Evolutionary conservation across 1,140 invertebrate genomes (phyloP).

Genomic region (Trypoxylus dichotomus): DNA sequence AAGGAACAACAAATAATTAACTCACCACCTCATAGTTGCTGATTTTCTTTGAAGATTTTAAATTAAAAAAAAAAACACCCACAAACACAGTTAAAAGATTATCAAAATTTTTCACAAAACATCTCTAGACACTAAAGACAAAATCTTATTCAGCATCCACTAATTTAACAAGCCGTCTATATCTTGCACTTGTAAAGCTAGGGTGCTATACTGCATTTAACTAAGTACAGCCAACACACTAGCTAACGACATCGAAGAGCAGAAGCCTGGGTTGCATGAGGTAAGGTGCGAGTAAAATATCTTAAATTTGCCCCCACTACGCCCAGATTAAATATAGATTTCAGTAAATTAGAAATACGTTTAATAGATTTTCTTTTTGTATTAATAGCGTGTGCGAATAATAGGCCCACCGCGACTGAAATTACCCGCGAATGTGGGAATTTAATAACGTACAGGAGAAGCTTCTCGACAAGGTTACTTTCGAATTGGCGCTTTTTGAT

Average conservation of each 20-base stretch:
- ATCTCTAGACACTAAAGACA: neutral
- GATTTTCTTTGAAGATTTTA: neutral
- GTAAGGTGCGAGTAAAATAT: neutral
- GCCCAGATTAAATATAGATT: neutral
- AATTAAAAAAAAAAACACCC: neutral
- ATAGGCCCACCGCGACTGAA: no score
- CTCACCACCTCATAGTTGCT: neutral
- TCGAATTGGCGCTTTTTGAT: no score
- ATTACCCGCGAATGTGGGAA: no score
- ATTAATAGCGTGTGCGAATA: neutral
- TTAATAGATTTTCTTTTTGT: neutral
- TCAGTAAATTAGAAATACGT: neutral
- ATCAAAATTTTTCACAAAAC: neutral
- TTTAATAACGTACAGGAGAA: no score
- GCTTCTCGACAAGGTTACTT: no score
- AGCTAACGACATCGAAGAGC: neutral
- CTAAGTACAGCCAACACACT: neutral
- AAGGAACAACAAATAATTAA: neutral
- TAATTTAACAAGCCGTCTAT: no score
- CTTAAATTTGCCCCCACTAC: constrained; percentile 4
- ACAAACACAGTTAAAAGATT: neutral
- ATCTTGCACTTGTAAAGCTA: neutral
- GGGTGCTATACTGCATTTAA: no score
- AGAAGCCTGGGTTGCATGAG: neutral
- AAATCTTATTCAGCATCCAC: neutral